Base-by-base conservation (phyloP, 2,888 invertebrate genomes). In the Smittia aterrima region DNA sequence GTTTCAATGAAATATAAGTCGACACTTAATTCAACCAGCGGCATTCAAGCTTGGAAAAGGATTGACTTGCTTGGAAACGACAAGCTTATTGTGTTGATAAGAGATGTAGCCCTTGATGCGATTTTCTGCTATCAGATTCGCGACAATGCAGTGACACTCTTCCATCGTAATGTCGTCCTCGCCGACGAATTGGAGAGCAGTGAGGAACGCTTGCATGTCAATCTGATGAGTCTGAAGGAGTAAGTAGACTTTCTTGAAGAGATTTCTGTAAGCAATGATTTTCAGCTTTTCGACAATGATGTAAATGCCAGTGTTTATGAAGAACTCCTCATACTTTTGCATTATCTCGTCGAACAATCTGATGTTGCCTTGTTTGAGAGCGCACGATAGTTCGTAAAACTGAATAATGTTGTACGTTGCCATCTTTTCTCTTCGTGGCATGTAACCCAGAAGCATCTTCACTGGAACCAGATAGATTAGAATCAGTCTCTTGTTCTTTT, bases 71-170 rank as follows among this genome's bases (percentile, higher is more conserved):
- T 99, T 99, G 79, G 97, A 97, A 64, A 99, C 93, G 66, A 99
- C 98, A 75, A 99, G 87, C 84, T 97, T 98, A 81, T 96, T 92
- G 83, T 99, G 98, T 78, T 95, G 93, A 84, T 96, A 92, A 0
- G 98, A 97, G 79, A 99, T 96, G 82, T 99, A 99, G 0, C 99
- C 98, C 82, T 98, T 98, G 78, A 99, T 95, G 85, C 96, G 97
- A 24, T 95, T 95, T 83, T 97, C 96, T 80, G 89, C 95, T 79
- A 99, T 98, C 74, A 99, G 87, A 85, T 98, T 98, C 1, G 97
- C 96, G 1, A 98, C 89, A 79, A 98, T 93, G 83, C 98, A 98
- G 79, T 96, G 93, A 0, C 96, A 94, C 82, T 98, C 98, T 81
- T 97, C 97, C 78, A 92, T 86, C 81, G 96, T 95, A 1, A 96